These are phyloP conservation scores for Chrysocyon brachyurus DNA, from an alignment of 2,797 vertebrate genomes.

Conservation along the genomic window DNA sequence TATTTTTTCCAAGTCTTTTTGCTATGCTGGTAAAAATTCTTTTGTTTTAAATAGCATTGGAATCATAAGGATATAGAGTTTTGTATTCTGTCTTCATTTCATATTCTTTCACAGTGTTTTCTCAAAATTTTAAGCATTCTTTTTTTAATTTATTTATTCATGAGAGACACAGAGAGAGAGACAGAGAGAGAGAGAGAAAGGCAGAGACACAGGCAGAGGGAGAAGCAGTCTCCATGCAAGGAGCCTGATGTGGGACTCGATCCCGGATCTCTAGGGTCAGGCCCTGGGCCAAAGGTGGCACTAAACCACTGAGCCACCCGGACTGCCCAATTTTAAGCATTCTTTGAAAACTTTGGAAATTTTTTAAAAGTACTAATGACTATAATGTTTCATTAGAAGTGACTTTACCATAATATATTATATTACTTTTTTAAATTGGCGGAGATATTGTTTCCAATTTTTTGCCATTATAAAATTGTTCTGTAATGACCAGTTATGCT, in stretches of 20 bases:
- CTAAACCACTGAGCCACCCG: too few species aligned
- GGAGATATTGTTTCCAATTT: conserved; percentile 45
- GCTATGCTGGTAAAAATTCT: conserved; percentile 28
- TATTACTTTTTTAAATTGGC: conserved; percentile 1
- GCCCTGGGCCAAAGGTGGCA: too few species aligned
- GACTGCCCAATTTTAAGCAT: background rate
- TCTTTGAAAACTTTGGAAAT: conserved; percentile 46
- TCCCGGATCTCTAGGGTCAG: too few species aligned
- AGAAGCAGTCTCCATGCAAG: too few species aligned
- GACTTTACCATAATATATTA: conserved; percentile 38
- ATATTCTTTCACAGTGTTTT: conserved; percentile 34
- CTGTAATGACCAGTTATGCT: conserved; percentile 39
- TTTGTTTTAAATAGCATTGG: conserved; percentile 53
- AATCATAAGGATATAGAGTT: conserved; percentile 13
- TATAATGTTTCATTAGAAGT: conserved; percentile 34
- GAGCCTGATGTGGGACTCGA: too few species aligned
- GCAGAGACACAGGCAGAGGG: too few species aligned
- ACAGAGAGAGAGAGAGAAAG: too few species aligned
- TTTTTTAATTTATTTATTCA: background rate
- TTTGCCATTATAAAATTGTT: conserved; percentile 4
- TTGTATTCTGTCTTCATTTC: conserved; percentile 58
- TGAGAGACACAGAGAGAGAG: too few species aligned
- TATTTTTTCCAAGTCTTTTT: conserved; percentile 66
- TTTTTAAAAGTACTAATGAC: conserved; percentile 40
- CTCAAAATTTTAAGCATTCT: conserved; percentile 22